Percentiles rank a stretch among this genome's conserved stretches.
These are phyloP conservation scores for Pachypeltis micranthus DNA, from an alignment of 1,140 invertebrate species.

Conservation along the genomic window DNA sequence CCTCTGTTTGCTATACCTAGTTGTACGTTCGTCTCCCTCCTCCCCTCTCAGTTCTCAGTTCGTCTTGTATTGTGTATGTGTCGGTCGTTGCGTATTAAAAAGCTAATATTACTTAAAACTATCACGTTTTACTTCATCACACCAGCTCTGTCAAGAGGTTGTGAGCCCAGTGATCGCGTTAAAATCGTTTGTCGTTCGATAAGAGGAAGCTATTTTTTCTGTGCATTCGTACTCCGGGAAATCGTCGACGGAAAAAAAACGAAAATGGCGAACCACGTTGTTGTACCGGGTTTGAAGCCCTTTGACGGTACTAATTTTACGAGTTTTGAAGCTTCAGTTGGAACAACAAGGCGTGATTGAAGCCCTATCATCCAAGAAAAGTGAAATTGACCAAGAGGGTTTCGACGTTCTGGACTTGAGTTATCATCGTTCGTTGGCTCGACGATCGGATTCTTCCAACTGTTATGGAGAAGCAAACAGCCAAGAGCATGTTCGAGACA, in stretches of 20 bases:
- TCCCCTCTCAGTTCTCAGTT: too few relatives aligned
- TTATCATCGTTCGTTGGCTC: not conserved
- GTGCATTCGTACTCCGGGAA: not conserved
- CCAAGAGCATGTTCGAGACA: slow-evolving; percentile 3
- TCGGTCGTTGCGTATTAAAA: too few relatives aligned
- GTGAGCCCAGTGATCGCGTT: too few relatives aligned
- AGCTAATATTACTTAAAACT: too few relatives aligned
- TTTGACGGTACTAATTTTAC: slow-evolving; percentile 1
- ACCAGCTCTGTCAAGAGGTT: too few relatives aligned
- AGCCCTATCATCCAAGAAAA: not conserved
- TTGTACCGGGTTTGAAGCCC: not conserved
- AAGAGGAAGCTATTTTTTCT: slow-evolving; percentile 1
- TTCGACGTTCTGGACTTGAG: not conserved
- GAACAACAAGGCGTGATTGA: not conserved
- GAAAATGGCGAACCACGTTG: slow-evolving; percentile 1
- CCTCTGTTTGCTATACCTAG: too few relatives aligned
- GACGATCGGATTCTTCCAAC: not conserved
- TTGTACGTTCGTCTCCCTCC: too few relatives aligned
- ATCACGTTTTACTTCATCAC: too few relatives aligned
- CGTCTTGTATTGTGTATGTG: too few relatives aligned
- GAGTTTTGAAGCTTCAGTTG: not conserved
- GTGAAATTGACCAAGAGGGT: not conserved
- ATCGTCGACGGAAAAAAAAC: not conserved
- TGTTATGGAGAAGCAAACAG: not conserved
- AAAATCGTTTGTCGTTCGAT: not conserved